phyloP scores from a whole-genome alignment of 35 echinoderm and acorn worm genomes.

The Diadema setosum region DNA sequence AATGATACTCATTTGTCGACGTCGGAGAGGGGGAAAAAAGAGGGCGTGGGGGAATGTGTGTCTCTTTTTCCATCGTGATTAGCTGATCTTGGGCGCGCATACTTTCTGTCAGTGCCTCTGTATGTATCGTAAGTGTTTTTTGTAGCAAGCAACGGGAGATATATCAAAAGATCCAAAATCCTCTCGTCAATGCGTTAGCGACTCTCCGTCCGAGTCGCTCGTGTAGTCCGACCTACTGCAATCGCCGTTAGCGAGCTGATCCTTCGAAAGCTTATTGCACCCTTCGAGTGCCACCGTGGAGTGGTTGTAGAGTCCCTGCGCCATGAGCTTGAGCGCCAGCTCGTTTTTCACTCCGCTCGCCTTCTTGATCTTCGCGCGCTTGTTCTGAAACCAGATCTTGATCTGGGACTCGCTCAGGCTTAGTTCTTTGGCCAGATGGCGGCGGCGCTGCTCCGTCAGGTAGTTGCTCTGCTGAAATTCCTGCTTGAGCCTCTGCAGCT shows the following conservation, averaged over 20 bases:
- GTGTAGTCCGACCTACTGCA: conserved; percentile 14
- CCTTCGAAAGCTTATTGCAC: background rate
- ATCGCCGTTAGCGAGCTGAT: background rate
- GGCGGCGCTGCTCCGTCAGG: conserved; percentile 77
- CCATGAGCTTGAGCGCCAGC: conserved; percentile 75
- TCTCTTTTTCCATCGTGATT: background rate
- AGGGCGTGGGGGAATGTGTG: background rate
- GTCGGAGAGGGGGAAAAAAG: background rate
- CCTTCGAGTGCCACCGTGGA: conserved; percentile 64
- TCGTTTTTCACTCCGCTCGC: conserved; percentile 73
- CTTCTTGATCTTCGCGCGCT: conserved; percentile 98
- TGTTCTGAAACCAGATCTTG: conserved; percentile 99
- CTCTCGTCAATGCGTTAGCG: background rate
- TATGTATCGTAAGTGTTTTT: background rate
- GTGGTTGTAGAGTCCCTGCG: conserved; percentile 92
- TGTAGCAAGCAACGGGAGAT: background rate
- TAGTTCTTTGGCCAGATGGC: conserved; percentile 59
- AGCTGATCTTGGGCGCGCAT: background rate
- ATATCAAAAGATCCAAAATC: no score
- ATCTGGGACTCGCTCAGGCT: conserved; percentile 89
- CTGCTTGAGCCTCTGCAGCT: conserved; percentile 72
- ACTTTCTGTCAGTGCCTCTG: background rate
- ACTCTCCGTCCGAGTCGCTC: background rate
- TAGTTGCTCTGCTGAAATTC: conserved; percentile 89
- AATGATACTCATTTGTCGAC: no score